Base-by-base conservation (phyloP, 2,888 invertebrate genomes). In the Xestia xanthographa region DNA sequence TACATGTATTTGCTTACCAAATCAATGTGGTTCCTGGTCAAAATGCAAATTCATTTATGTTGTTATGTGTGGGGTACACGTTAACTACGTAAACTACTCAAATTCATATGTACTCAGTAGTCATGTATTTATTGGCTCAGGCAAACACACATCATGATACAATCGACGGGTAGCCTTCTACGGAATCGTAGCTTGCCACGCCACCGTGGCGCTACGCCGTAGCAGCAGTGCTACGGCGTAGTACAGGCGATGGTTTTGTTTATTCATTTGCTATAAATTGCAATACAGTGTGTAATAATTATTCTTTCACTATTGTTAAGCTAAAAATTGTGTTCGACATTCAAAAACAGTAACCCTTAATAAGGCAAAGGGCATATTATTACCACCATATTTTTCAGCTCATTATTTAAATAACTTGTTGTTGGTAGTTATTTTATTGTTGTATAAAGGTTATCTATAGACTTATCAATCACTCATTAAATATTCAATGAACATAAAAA, bases 151-250 rank as follows among this genome's bases (percentile, higher is more conserved):
- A 34, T 48, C 48, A 48, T 29, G 82, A 41, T 82, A 53, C 38
- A 82, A 77, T 76, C 45, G n/a, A 76, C 45, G 6, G 29, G 3
- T 41, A 82, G 38, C 76, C 77, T 77, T 77, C 82, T 63, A 82
- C 22, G n/a, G 22, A 76, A 76, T 82, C 38, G 77, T 41, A 56
- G 63, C 76, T 56, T 26, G 14, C 62, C 63, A 77, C 76, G 82
- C 63, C 60, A 82, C 22, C 38, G 14, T 38, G 34, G 50, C 38
- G 29, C 62, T 82, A 75, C 58, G 80, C n/a, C 66, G 76, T 68
- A 65, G 45, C 56, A 11, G 26, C 60, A 5, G 0, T 38, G 38
- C 38, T 34, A 66, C 67, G n/a, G 0, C 67, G 17, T 45, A 43
- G 14, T 72, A 17, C 41, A 12, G 22, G 17, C 41, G 8, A 11